Conservation (phyloP, 2,888 invertebrate species). For the Clistopyga incitator region DNA sequence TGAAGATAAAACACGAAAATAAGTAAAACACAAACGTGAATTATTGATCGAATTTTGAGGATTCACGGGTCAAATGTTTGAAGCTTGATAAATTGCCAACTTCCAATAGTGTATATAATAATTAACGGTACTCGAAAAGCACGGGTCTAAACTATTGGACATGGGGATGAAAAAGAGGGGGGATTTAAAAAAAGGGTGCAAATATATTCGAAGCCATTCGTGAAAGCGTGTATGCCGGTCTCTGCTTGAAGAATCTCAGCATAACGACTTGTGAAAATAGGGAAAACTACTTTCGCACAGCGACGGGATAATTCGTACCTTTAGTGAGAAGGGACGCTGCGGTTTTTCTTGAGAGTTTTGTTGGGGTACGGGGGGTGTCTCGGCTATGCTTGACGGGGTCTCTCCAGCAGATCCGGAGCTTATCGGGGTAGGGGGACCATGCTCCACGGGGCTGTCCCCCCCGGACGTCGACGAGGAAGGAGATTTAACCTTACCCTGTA, state of each 20-base stretch:
- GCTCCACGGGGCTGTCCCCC: constrained; percentile 83
- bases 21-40: constrained; percentile 33
- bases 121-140: constrained; percentile 46
- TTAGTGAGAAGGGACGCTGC: constrained; percentile 87
- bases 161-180: constrained; percentile 9
- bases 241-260: constrained; percentile 54
- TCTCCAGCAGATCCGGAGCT: constrained; percentile 81
- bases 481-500: constrained; percentile 84
- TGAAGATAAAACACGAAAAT: constrained; percentile 30
- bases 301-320: constrained; percentile 84
- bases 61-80: constrained; percentile 56
- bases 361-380: constrained; percentile 79
- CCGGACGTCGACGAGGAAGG: constrained; percentile 83
- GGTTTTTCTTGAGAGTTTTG: constrained; percentile 84
- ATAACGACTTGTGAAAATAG: constrained; percentile 32
- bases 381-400: constrained; percentile 78
- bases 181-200: constrained; percentile 33
- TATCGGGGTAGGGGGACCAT: constrained; percentile 80
- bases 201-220: constrained; percentile 63
- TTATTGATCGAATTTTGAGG: constrained; percentile 58
- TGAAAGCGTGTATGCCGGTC: constrained; percentile 56
- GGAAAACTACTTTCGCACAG: constrained; percentile 44
- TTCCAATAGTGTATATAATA: neutral
- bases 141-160: constrained; percentile 54
- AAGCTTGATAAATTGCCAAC: constrained; percentile 51